Evolutionary conservation across 1,140 invertebrate genomes (phyloP).

Genomic region (Luehdorfia chinensis): DNA sequence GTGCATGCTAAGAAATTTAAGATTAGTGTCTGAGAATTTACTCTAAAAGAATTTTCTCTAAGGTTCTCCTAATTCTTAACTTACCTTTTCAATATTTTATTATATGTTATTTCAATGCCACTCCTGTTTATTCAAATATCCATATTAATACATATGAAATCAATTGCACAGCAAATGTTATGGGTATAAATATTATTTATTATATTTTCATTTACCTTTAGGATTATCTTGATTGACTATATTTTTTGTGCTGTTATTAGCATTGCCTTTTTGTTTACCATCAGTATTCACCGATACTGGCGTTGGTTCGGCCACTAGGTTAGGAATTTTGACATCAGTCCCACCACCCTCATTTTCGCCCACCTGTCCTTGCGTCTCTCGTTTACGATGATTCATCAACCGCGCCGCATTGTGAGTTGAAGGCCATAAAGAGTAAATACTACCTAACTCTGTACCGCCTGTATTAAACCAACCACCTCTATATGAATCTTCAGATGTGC

Average conservation of each 20-base stretch:
- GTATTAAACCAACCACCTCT: conserved; percentile 15
- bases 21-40: no score
- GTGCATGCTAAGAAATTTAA: no score
- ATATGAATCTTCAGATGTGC: conserved; percentile 19
- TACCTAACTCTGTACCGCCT: conserved; percentile 25
- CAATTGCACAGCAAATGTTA: no score
- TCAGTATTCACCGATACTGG: neutral
- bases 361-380: conserved; percentile 23
- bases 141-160: no score
- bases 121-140: no score
- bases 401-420: conserved; percentile 34
- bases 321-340: conserved; percentile 1
- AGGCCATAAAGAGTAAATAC: conserved; percentile 34
- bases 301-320: neutral
- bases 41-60: no score
- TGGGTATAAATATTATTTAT: no score
- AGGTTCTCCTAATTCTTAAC: no score
- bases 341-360: conserved; percentile 7
- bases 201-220: conserved; percentile 2
- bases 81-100: no score
- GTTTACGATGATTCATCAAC: conserved; percentile 23
- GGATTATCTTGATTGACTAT: neutral
- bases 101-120: no score
- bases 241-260: neutral
- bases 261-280: conserved; percentile 5